Evolutionary conservation across 2,113 vertebrate genomes (phyloP).

Genomic region (Lethenteron camtschaticum): DNA sequence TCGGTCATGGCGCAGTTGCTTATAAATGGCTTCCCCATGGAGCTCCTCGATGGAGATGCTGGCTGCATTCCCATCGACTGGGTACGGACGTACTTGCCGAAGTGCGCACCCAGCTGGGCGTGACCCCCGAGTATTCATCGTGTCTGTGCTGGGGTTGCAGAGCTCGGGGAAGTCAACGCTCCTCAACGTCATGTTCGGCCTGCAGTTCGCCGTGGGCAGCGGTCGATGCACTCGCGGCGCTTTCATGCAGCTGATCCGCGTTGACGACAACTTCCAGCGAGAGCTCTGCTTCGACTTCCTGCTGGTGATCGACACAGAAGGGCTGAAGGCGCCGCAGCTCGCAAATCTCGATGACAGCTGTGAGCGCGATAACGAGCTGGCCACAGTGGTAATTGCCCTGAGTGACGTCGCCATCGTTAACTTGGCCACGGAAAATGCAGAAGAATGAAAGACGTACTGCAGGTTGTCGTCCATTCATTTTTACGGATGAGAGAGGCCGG

Average conservation of each 20-base stretch:
- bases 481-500: slow-evolving; percentile 17
- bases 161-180: slow-evolving; percentile 42
- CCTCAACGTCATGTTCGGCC: slow-evolving; percentile 39
- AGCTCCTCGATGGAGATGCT: too few species aligned
- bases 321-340: slow-evolving; percentile 13
- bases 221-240: slow-evolving; percentile 23
- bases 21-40: too few species aligned
- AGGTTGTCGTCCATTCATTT: slow-evolving; percentile 7
- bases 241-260: slow-evolving; percentile 19
- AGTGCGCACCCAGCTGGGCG: too few species aligned
- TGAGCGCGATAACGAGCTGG: slow-evolving; percentile 32
- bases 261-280: slow-evolving; percentile 12
- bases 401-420: slow-evolving; percentile 37
- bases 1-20: too few species aligned
- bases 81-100: too few species aligned
- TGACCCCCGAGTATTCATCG: slow-evolving; percentile 20
- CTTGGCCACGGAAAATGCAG: slow-evolving; percentile 15
- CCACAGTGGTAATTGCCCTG: slow-evolving; percentile 32
- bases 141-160: slow-evolving; percentile 33
- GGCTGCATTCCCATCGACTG: too few species aligned
- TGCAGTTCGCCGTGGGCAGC: slow-evolving; percentile 26
- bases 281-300: slow-evolving; percentile 23
- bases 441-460: slow-evolving; percentile 3
- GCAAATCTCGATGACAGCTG: slow-evolving; percentile 7
- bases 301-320: slow-evolving; percentile 14